Base-by-base conservation (phyloP, 2,888 invertebrate species). In the Electrophaes corylata region DNA sequence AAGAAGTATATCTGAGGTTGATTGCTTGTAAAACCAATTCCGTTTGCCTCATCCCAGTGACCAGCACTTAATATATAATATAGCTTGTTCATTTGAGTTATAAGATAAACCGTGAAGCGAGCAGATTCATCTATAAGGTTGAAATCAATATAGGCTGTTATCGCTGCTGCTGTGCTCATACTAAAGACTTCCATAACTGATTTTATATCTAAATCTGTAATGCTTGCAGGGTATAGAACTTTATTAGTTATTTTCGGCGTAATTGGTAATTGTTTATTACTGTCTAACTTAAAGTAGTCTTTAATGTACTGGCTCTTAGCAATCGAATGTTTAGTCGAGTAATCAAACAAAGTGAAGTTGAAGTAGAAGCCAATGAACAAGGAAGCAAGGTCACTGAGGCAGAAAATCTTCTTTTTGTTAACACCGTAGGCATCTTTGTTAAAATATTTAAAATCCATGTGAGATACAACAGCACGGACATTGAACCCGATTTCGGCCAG, bases 131-230 rank as follows among this genome's bases (percentile, higher is more conserved):
- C 47, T 44, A 66, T 44, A 10, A 26, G 14, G 3, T 41, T 14
- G 12, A 51, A 50, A 26, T 62, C 56, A 16, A 60, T 58, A 39
- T 60, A 62, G 0, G 47, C 45, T 19, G 62, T 54, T 39, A 66
- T 62, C 48, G 61, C 64, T 44, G 62, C 57, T n/a, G 64, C 66
- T 12, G 60, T 60, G n/a, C 45, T 37, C 33, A 46, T 39, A 35
- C 44, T 62, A 29, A 64, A 46, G 6, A 66, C 53, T 29, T 64
- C 57, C 44, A 33, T 48, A 23, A 66, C 56, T 18, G 40, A 19
- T 12, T 54, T 44, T 12, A 53, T 44, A 29, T 39, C 48, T 16
- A 66, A n/a, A 16, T 58, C 54, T 37, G 49, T 11, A 0, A 54
- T 29, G 20, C 35, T 41, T 4, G 16, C 6, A n/a, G 60, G 55